Evolutionary conservation across 2,113 vertebrate genomes (phyloP).

Genomic region (Hippocampus mohnikei): DNA sequence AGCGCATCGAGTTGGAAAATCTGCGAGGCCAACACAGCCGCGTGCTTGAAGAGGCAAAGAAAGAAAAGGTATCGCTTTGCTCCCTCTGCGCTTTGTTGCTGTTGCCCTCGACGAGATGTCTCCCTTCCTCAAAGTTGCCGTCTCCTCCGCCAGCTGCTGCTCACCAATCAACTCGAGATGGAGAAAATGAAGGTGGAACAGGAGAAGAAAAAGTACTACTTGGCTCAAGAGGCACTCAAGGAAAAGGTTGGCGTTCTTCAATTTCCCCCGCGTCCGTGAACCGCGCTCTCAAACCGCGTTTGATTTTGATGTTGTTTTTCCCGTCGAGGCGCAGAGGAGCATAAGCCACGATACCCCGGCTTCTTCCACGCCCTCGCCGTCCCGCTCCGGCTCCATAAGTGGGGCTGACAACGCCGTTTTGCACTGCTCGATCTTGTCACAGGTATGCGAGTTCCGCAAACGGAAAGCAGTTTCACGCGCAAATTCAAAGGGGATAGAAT

Average conservation of each 20-base stretch:
- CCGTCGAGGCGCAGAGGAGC: conserved; percentile 79
- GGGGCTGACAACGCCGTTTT: conserved; percentile 83
- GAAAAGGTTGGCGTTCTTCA: conserved; percentile 82
- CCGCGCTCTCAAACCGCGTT: not conserved
- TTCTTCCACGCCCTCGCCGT: conserved; percentile 87
- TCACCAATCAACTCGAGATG: conserved; percentile 94
- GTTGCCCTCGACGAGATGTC: not conserved
- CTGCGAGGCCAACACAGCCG: conserved; percentile 84
- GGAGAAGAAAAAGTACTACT: conserved; percentile 91
- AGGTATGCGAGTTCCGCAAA: conserved; percentile 69
- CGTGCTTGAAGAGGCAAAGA: conserved; percentile 84
- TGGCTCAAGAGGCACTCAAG: conserved; percentile 87
- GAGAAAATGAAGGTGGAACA: conserved; percentile 98
- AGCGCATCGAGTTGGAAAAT: conserved; percentile 86
- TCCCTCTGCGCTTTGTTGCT: conserved; percentile 2
- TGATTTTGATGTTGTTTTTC: not conserved
- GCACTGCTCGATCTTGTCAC: conserved; percentile 82
- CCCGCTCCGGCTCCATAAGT: conserved; percentile 92
- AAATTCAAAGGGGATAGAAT: too few relatives aligned
- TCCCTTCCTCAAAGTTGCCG: conserved; percentile 2
- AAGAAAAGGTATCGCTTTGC: conserved; percentile 85
- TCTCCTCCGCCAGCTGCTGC: conserved; percentile 69
- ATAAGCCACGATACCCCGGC: conserved; percentile 74
- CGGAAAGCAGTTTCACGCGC: too few relatives aligned
- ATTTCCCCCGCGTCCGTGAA: too few relatives aligned